Conservation (phyloP, 2,113 vertebrate species). For the Oryzias curvinotus region DNA sequence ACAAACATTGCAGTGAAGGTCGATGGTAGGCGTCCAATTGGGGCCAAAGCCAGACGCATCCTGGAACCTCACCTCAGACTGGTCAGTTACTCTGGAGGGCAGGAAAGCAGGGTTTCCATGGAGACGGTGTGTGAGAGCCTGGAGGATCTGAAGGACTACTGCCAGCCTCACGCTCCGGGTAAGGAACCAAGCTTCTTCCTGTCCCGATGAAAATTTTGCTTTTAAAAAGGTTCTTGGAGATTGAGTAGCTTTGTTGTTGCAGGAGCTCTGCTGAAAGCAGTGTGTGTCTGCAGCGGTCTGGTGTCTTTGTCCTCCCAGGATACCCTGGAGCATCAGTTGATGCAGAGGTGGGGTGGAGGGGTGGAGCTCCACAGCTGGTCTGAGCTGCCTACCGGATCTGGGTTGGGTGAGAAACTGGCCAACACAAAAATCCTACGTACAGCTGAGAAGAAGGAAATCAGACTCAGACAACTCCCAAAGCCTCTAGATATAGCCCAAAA, state of each 20-base stretch:
- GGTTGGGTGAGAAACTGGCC: slow-evolving; percentile 80
- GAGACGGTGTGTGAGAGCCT: slow-evolving; percentile 79
- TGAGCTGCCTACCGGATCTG: slow-evolving; percentile 89
- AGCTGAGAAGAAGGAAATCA: too few species aligned
- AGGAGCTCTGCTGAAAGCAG: slow-evolving; percentile 93
- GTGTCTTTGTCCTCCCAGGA: slow-evolving; percentile 76
- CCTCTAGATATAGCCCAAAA: too few species aligned
- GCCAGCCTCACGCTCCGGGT: slow-evolving; percentile 93
- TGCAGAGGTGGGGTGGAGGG: slow-evolving; percentile 81
- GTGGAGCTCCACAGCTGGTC: slow-evolving; percentile 95
- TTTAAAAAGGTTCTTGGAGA: too few species aligned
- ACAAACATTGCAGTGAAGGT: slow-evolving; percentile 85
- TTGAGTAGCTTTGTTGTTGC: slow-evolving; percentile 17
- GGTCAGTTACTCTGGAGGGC: slow-evolving; percentile 64
- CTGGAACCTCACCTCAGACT: slow-evolving; percentile 77
- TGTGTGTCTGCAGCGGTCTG: slow-evolving; percentile 86
- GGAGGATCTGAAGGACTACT: slow-evolving; percentile 84
- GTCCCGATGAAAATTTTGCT: too few species aligned
- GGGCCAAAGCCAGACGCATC: slow-evolving; percentile 83
- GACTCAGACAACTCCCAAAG: too few species aligned
- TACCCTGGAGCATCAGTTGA: slow-evolving; percentile 82
- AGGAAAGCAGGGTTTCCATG: slow-evolving; percentile 43
- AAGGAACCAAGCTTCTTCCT: neutral
- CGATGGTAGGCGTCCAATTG: slow-evolving; percentile 85
- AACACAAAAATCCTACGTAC: neutral